A percentile compares a stretch with the other conserved stretches of the same genome.
Evolutionary conservation across 2,113 vertebrate genomes (phyloP).

Genomic region (Halcyon malimbica): DNA sequence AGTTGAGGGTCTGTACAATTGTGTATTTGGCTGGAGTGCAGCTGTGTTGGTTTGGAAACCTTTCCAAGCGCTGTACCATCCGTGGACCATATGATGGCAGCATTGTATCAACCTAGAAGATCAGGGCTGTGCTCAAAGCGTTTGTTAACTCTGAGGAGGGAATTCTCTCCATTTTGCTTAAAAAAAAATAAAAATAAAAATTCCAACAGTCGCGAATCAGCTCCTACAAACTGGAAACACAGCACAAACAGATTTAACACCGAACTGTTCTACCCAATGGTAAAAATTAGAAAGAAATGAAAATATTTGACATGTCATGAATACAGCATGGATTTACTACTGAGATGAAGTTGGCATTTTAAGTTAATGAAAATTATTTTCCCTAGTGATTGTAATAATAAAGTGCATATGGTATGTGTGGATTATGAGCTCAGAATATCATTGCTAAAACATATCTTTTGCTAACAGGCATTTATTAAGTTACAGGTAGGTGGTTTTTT

Average conservation of each 20-base stretch:
- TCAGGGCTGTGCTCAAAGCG: neutral
- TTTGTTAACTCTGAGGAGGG: neutral
- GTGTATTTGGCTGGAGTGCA: neutral
- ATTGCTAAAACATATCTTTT: neutral
- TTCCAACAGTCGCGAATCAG: neutral
- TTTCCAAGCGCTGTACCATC: neutral
- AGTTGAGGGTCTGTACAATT: neutral
- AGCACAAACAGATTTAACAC: neutral
- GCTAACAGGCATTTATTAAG: neutral
- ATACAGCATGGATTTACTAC: neutral
- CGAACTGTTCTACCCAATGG: neutral
- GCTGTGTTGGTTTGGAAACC: neutral
- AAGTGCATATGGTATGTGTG: neutral
- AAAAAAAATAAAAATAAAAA: neutral
- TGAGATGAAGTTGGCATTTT: neutral
- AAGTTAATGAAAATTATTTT: neutral
- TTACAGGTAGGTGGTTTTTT: neutral
- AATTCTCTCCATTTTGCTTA: neutral
- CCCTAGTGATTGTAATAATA: neutral
- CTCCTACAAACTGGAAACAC: neutral
- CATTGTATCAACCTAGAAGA: constrained; percentile 41
- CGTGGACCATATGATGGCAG: constrained; percentile 68
- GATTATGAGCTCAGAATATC: neutral
- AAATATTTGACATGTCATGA: neutral
- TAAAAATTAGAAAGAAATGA: neutral